Evolutionary conservation across 2,113 vertebrate species (phyloP).

Genomic region (Peromyscus maniculatus): DNA sequence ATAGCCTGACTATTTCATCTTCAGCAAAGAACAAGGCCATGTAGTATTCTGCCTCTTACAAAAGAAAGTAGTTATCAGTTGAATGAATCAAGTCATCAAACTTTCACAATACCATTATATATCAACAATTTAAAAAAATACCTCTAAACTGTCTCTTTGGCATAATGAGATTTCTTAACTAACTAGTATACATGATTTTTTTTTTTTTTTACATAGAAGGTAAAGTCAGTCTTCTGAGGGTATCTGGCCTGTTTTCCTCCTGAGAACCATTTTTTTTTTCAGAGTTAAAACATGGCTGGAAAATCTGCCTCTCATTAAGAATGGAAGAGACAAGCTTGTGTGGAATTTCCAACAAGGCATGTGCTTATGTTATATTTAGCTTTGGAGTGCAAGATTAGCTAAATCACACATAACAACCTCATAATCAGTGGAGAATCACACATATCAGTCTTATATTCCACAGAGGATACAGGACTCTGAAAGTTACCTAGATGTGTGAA

Average conservation of each 20-base stretch:
- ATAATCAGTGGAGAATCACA: background rate
- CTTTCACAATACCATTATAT: background rate
- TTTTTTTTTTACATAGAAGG: background rate
- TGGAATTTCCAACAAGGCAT: conserved; percentile 22
- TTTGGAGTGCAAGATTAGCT: conserved; percentile 55
- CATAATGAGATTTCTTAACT: conserved; percentile 18
- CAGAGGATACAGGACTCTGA: background rate
- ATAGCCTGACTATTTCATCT: background rate
- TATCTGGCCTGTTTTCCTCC: background rate
- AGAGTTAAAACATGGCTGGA: background rate
- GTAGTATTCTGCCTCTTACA: background rate
- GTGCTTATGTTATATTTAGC: conserved; percentile 21
- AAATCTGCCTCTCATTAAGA: conserved; percentile 29
- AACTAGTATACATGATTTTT: background rate
- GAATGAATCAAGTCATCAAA: conserved; percentile 42
- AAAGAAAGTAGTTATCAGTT: conserved; percentile 6
- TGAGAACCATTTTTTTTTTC: conserved; percentile 22
- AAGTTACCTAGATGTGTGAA: conserved; percentile 9
- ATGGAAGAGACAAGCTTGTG: background rate
- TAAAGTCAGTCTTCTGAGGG: conserved; percentile 30
- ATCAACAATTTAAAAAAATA: background rate
- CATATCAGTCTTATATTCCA: background rate
- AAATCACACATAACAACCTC: background rate
- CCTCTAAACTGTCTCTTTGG: background rate
- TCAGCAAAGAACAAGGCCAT: conserved; percentile 38